These are phyloP conservation scores for Geopemphigus sp. DNA, from an alignment of 1,140 invertebrate genomes.

Conservation along the genomic window DNA sequence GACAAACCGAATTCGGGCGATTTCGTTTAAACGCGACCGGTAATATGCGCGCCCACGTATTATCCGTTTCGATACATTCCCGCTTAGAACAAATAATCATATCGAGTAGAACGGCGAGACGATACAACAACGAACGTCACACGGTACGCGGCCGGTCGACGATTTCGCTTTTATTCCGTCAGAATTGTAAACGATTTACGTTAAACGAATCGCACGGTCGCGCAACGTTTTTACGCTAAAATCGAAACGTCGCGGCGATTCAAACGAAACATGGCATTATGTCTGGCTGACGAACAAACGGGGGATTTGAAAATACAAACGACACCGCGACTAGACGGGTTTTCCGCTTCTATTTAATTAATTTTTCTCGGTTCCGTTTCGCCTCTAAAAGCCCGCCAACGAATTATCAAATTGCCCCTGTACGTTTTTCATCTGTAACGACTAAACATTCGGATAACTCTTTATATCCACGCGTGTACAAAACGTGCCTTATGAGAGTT, in stretches of 20 bases:
- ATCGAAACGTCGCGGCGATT: neutral
- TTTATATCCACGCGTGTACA: no score
- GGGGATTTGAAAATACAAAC: neutral
- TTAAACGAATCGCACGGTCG: neutral
- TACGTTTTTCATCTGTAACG: no score
- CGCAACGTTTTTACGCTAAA: neutral
- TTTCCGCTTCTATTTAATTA: neutral
- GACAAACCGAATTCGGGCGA: neutral
- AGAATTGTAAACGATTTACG: no score
- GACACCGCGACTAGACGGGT: neutral
- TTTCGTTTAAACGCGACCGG: neutral
- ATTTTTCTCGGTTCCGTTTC: neutral
- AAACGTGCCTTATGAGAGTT: no score
- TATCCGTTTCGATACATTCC: no score
- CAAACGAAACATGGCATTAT: neutral
- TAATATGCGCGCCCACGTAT: no score
- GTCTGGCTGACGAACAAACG: neutral
- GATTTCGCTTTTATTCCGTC: neutral
- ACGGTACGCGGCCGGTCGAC: no score
- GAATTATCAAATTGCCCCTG: neutral
- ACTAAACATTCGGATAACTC: no score
- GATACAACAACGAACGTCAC: no score
- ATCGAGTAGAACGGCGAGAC: no score
- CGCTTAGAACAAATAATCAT: no score
- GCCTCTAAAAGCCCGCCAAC: neutral